Evolutionary conservation across 2,888 invertebrate genomes (phyloP).

Genomic region (Orchestes rusci): DNA sequence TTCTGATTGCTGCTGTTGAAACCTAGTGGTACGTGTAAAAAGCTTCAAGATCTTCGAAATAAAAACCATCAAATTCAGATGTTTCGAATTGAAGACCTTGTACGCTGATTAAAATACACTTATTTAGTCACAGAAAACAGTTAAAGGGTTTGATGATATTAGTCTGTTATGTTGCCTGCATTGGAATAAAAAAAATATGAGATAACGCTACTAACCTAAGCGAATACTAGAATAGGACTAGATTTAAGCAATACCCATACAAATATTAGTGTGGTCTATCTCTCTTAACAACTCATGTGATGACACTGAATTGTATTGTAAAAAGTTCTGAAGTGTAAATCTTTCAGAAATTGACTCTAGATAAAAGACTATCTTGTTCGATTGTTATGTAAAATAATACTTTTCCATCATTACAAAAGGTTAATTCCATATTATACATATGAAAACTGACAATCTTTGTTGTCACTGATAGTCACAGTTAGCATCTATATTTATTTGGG

Average conservation of each 20-base stretch:
- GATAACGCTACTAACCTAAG: constrained; percentile 9
- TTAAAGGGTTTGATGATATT: too few species aligned
- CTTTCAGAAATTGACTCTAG: constrained; percentile 20
- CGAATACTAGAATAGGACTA: constrained; percentile 17
- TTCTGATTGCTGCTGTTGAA: too few species aligned
- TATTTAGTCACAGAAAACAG: too few species aligned
- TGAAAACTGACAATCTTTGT: constrained; percentile 25
- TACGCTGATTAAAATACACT: too few species aligned
- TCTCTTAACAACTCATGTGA: constrained; percentile 40
- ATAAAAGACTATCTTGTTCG: constrained; percentile 30
- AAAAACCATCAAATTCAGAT: too few species aligned
- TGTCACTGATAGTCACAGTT: constrained; percentile 22
- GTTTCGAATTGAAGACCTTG: too few species aligned
- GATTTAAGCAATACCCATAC: constrained; percentile 15
- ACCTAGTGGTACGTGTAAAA: too few species aligned
- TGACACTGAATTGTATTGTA: constrained; percentile 24
- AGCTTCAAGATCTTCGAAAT: too few species aligned
- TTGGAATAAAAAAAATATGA: too few species aligned
- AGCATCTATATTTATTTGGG: constrained; percentile 15
- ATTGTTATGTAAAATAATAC: constrained; percentile 35
- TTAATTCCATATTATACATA: constrained; percentile 23
- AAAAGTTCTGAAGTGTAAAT: constrained; percentile 19
- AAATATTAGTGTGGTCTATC: constrained; percentile 36
- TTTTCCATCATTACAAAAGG: constrained; percentile 26
- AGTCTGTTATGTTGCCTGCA: too few species aligned